Conservation (phyloP, 2,888 invertebrate genomes). For the Epinotia brunnichana region DNA sequence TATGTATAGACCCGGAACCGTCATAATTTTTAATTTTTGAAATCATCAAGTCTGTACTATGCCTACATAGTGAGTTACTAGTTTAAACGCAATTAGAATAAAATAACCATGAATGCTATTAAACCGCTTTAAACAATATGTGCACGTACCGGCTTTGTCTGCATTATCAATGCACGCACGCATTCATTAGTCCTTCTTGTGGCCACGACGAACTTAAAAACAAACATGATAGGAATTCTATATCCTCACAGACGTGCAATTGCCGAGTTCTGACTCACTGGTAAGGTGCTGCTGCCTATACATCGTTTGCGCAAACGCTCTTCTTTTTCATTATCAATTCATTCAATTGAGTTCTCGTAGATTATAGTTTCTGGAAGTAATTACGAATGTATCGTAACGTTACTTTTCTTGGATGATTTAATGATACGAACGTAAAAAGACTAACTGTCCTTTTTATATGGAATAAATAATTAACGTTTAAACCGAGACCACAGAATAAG, state of each 20-base stretch:
- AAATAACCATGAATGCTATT: conserved; percentile 28
- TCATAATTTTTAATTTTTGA: no score
- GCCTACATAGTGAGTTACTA: background rate
- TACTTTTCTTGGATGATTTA: background rate
- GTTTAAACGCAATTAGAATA: conserved; percentile 15
- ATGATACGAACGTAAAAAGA: background rate
- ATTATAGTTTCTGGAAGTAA: background rate
- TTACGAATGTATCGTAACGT: background rate
- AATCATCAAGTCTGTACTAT: background rate
- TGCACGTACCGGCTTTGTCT: conserved; percentile 8
- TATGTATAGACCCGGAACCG: no score
- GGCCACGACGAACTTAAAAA: conserved; percentile 27
- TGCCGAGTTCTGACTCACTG: conserved; percentile 19
- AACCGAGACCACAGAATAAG: no score
- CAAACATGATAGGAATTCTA: conserved; percentile 40
- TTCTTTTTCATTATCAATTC: background rate
- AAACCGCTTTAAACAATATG: conserved; percentile 31
- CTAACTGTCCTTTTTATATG: background rate
- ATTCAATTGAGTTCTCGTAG: background rate
- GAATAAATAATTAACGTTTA: background rate
- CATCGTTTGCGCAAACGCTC: background rate
- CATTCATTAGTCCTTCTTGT: conserved; percentile 38
- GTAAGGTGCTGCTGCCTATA: background rate
- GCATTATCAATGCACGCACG: conserved; percentile 34
- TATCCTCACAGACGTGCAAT: conserved; percentile 20